Evolutionary conservation across 1,140 invertebrate species (phyloP).

Genomic region (Leptestheria dahalacensis): DNA sequence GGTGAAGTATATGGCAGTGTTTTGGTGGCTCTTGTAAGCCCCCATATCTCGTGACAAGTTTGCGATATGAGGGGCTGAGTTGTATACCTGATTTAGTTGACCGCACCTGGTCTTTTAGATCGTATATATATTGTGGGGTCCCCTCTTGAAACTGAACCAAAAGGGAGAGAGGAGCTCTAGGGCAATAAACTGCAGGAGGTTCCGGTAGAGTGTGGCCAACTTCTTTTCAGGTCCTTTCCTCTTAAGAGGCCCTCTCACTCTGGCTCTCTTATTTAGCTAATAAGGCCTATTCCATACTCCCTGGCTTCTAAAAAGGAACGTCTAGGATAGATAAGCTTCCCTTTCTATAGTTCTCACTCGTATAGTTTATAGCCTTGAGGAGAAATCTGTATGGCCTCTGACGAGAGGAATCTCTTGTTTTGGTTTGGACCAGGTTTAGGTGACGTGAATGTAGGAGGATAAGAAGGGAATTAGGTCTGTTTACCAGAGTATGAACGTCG

Average conservation of each 20-base stretch:
- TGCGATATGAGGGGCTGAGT: no score
- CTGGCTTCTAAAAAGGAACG: neutral
- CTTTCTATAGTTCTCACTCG: neutral
- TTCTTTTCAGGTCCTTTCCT: neutral
- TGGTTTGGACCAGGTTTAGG: no score
- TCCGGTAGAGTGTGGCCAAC: neutral
- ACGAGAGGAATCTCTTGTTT: no score
- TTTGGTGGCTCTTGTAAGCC: neutral
- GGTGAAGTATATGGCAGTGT: no score
- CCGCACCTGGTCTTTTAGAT: neutral
- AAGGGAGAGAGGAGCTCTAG: neutral
- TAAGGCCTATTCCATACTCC: neutral
- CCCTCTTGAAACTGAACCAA: neutral
- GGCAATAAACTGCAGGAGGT: neutral
- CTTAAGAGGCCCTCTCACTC: neutral
- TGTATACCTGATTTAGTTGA: neutral
- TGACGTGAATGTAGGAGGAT: no score
- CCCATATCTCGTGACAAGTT: neutral
- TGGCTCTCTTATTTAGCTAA: neutral
- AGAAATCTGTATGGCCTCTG: no score
- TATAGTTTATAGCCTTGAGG: no score
- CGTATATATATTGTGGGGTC: neutral
- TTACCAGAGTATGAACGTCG: no score
- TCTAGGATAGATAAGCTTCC: no score
- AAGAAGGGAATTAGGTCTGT: no score